These are phyloP conservation scores for Hemithea aestivaria DNA, from an alignment of 2,888 invertebrate genomes.

Conservation along the genomic window DNA sequence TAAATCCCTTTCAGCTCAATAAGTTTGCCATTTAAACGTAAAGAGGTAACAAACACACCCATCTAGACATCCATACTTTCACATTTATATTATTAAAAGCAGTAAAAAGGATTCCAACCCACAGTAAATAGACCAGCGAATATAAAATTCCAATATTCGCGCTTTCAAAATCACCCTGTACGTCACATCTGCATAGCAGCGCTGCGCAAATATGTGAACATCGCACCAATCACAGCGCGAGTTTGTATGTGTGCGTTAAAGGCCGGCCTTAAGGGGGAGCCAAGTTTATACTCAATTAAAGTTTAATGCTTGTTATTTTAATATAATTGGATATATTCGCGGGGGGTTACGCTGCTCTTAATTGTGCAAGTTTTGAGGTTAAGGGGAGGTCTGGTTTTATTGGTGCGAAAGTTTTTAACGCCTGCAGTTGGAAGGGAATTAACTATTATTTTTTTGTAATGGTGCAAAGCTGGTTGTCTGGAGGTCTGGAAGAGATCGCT, in stretches of 20 bases:
- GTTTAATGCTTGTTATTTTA: slow-evolving; percentile 40
- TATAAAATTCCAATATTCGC: no score
- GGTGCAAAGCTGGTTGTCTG: no score
- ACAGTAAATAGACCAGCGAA: no score
- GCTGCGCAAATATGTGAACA: slow-evolving; percentile 40
- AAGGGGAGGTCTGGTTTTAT: not conserved
- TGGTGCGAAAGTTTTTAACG: not conserved
- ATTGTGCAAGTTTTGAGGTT: slow-evolving; percentile 6
- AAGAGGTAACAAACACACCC: no score
- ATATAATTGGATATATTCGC: slow-evolving; percentile 33
- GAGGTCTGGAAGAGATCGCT: no score
- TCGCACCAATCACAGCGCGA: slow-evolving; percentile 34
- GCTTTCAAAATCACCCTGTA: slow-evolving; percentile 39
- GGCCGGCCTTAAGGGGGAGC: slow-evolving; percentile 34
- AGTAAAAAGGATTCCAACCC: no score
- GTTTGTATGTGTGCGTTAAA: slow-evolving; percentile 37
- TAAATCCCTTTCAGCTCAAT: no score
- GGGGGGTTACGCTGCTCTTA: slow-evolving; percentile 13
- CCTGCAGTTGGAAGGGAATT: no score
- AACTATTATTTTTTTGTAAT: no score
- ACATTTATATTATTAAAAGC: no score
- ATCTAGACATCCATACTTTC: no score
- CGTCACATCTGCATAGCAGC: slow-evolving; percentile 48
- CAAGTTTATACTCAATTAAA: slow-evolving; percentile 42
- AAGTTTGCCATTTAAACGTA: no score